Conservation (phyloP, 2,113 vertebrate species). For the Anser brachyrhynchus region DNA sequence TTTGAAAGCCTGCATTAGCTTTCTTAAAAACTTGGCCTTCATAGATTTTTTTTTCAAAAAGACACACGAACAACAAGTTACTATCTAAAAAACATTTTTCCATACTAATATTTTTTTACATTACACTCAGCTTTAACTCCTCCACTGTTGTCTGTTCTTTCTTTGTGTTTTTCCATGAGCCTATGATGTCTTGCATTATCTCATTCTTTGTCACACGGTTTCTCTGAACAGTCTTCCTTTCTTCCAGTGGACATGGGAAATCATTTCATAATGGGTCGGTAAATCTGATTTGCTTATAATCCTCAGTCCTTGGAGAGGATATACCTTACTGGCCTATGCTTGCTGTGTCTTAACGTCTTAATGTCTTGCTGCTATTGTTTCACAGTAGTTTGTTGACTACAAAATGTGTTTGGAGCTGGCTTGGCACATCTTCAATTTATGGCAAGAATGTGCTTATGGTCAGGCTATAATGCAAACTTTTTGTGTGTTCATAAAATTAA, state of each 20-base stretch:
- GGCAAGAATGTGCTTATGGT: constrained; percentile 19
- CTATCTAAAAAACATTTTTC: not conserved
- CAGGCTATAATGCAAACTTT: not conserved
- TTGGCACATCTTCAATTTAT: not conserved
- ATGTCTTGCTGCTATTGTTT: not conserved
- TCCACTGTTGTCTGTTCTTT: not conserved
- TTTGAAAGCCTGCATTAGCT: not conserved
- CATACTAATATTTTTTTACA: not conserved
- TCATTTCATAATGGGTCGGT: not conserved
- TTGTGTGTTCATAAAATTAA: constrained; percentile 22
- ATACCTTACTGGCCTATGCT: not conserved
- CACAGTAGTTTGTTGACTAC: not conserved
- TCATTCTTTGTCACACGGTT: not conserved
- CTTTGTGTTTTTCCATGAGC: not conserved
- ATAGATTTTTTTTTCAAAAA: not conserved
- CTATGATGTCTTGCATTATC: rapidly evolving
- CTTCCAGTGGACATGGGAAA: not conserved
- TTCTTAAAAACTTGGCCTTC: not conserved
- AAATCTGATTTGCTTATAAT: not conserved
- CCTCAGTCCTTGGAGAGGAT: not conserved
- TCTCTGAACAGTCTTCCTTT: not conserved
- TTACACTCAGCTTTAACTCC: not conserved
- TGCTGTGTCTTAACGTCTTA: not conserved
- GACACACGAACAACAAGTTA: not conserved
- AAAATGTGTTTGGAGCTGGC: not conserved